phyloP scores from a whole-genome alignment of 2,113 vertebrate genomes.

The Phocoena sinus region DNA sequence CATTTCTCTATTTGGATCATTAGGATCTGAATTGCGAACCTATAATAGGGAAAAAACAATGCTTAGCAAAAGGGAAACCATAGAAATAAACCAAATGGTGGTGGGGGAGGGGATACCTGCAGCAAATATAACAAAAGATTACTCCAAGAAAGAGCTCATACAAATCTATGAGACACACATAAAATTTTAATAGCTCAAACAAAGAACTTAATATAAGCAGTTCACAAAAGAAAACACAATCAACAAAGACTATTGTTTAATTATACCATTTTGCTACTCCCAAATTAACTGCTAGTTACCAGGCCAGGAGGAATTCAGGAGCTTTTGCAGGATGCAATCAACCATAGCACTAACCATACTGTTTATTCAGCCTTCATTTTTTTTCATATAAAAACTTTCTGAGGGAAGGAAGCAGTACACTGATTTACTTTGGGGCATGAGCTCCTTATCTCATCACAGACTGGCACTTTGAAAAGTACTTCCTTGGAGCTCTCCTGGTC shows the following conservation, averaged over 20 bases:
- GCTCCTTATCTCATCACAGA: not conserved
- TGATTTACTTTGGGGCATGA: not conserved
- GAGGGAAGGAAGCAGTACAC: not conserved
- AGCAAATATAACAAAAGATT: not conserved
- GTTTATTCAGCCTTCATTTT: not conserved
- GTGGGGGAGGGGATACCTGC: not conserved
- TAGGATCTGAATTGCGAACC: slow-evolving; percentile 93
- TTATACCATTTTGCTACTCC: not conserved
- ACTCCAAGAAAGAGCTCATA: not conserved
- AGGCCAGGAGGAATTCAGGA: not conserved
- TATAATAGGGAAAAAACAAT: slow-evolving; percentile 66
- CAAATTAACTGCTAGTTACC: not conserved
- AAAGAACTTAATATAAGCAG: not conserved
- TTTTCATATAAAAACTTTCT: not conserved
- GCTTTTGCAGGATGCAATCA: not conserved
- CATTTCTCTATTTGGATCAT: slow-evolving; percentile 91
- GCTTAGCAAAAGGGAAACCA: not conserved
- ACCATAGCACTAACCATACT: not conserved
- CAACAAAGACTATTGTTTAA: not conserved
- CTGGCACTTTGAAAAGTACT: not conserved
- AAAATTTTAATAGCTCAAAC: not conserved
- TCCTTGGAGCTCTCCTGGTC: not conserved
- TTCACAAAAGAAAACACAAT: not conserved
- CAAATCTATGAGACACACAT: not conserved
- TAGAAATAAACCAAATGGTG: not conserved